Evolutionary conservation across 2,888 invertebrate species (phyloP), one percentile per base, ranked within the genome.

Genomic region (Pammene fasciana): DNA sequence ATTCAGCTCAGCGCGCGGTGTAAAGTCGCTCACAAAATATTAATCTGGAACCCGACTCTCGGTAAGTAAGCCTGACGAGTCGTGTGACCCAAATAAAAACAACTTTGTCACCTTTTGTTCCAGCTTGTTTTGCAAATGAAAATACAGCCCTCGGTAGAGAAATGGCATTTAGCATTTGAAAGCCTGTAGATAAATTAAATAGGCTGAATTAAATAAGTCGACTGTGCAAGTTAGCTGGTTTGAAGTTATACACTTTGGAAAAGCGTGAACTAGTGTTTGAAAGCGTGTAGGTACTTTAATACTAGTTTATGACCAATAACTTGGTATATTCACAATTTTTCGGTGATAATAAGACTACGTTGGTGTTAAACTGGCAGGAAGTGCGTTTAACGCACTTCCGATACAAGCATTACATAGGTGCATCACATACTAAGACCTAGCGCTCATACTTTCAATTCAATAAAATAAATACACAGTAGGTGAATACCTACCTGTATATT

Each of bases 11-110:
- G 62, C 54, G 45, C 45, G 46, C 59, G 65, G 68, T 48, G 65
- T 52, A 59, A 65, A 67, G 67, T 56, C 70, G 75, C 74, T 78
- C 78, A 78, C 82, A 76, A 82, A 86, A 85, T 84, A 82, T 85
- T 84, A 86, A 86, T 86, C 85, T 84, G 82, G 77, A 86, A 86
- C 79, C 79, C 77, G 81, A 86, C 80, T 81, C 85, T 82, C 78
- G 76, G 73, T 78, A 78, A 78, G 78, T 74, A 74, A 74, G 75
- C 78, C 75, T 78, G 79, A 81, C 81, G 82, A 82, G 76, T 67
- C 75, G 78, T 76, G 79, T 81, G 85, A 85, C 86, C 84, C 78
- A 83, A 85, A 87, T 86, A 84, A 85, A 81, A 82, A 82, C 81
- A 80, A 83, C 79, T 78, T 80, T 80, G 82, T 81, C 77, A 82